Evolutionary conservation across 2,888 invertebrate species (phyloP), one percentile per base, ranked within the genome.

Genomic region (Tenodera sinensis): DNA sequence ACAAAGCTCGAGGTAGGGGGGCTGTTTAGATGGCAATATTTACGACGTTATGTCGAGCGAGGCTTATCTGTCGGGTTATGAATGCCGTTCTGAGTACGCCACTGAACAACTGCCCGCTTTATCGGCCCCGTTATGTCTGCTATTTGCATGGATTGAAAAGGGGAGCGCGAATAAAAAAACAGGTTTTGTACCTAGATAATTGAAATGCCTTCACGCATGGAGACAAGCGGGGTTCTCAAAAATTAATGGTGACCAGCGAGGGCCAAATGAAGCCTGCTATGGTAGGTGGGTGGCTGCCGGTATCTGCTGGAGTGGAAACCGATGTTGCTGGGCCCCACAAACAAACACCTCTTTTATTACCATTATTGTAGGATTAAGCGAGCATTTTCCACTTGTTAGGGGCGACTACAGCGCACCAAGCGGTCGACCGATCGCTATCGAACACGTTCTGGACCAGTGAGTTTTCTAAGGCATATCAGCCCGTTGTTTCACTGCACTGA

Each of bases 151-250:
- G 85, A 85, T 85, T 85, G 85, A 54, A 85, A 85, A 28, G 54
- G 54, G 54, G 54, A 71, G 20, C 54, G 20, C 15, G 42, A 42
- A 71, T 71, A 71, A 71, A 85, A 85, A 85, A 85, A 85, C 54
- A 54, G 54, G 54, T 85, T 54, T 85, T 85, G 54, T 85, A 54
- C 54, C 54, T 54, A 85, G 54, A 85, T 85, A 85, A 85, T 85
- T 85, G 85, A 85, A 85, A 85, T 85, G 54, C 85, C 85, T 54
- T 85, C 85, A 54, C 54, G n/a, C 85, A 85, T 71, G 54, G 54
- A 71, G 54, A 71, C 54, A 20, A 71, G 54, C 54, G 54, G 54
- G 28, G 28, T 28, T 85, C n/a, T 85, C 42, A 85, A 85, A 85
- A 85, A 85, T 85, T 85, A 85, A 85, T 85, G 85, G 85, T 28